Evolutionary conservation across 2,888 invertebrate species (phyloP), one percentile per base, ranked within the genome.

Genomic region (Thymelicus lineola): DNA sequence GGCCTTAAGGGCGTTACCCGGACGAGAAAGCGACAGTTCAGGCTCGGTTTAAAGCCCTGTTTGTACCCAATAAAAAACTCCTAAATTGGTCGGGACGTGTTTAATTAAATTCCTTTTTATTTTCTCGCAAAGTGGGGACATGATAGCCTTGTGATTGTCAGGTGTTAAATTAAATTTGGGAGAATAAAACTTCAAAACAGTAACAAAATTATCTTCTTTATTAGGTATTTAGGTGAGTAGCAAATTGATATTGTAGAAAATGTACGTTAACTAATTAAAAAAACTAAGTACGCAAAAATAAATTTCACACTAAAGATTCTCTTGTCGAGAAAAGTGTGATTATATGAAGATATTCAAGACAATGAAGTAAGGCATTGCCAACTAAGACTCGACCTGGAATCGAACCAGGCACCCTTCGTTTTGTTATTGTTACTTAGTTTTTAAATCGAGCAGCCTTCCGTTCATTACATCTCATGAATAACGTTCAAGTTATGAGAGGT

Each of bases 81-180:
- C 74, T 75, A 71, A 77, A 76, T 72, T 73, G 78, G 74, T 74
- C 76, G 48, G 72, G 77, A 70, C 72, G 73, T 74, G 76, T 86
- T 87, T 86, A 87, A 88, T 88, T 85, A 86, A 87, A 82, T 81
- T 82, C 77, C 77, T 76, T 78, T 73, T 77, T 76, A 75, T 78
- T 66, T 73, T 10, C 15, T 65, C 42, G 36, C 15, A 65, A 28
- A 69, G 20, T 46, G 53, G 38, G 66, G 55, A 50, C 45, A 7
- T 36, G 58, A 59, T 66, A 67, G 53, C 12, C 14, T 14, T 53
- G 38, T 36, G 60, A 53, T 35, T 61, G 60, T 35, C 61, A 67
- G 53, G 67, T 45, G 28, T 67, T 53, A 36, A 28, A 45, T 45
- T 66, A 36, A 66, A 46, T 58, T 66, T 46, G 57, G 46, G 9